phyloP scores from a whole-genome alignment of 2,797 vertebrate genomes.

The Rhinatrema bivittatum region DNA sequence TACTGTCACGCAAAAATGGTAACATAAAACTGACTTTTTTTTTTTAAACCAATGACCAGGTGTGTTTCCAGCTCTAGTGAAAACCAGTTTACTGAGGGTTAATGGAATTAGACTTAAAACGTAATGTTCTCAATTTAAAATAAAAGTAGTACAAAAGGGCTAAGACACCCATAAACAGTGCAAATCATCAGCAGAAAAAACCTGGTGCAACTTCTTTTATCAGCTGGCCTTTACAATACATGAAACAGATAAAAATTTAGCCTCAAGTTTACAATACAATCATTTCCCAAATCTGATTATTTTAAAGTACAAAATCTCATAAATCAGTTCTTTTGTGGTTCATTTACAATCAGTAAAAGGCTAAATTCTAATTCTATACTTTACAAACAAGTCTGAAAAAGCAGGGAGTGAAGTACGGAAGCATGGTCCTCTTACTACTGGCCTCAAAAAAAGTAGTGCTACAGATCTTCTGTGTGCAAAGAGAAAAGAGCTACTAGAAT shows the following conservation, averaged over 20 bases:
- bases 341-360: constrained; percentile 97
- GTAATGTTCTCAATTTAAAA: constrained; percentile 59
- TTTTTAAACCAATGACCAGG: too few species aligned
- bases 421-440: constrained; percentile 82
- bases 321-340: constrained; percentile 92
- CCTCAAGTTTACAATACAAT: constrained; percentile 97
- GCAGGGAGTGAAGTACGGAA: constrained; percentile 70
- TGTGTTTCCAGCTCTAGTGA: constrained; percentile 33
- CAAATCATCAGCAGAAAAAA: constrained; percentile 83
- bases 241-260: constrained; percentile 85
- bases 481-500: constrained; percentile 53
- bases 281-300: constrained; percentile 80
- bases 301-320: constrained; percentile 88
- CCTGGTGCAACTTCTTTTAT: constrained; percentile 87
- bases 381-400: constrained; percentile 87
- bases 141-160: constrained; percentile 65
- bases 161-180: constrained; percentile 71
- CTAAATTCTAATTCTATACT: constrained; percentile 89
- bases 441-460: constrained; percentile 84
- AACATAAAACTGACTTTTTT: too few species aligned
- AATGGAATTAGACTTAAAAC: constrained; percentile 46
- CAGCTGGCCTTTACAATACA: constrained; percentile 84
- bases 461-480: constrained; percentile 82
- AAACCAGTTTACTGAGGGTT: constrained; percentile 32
- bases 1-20: too few species aligned